Percentiles rank a stretch among this genome's conserved stretches.
phyloP scores from a whole-genome alignment of 2,888 invertebrate species.

The Chalcosyrphus nemorum region DNA sequence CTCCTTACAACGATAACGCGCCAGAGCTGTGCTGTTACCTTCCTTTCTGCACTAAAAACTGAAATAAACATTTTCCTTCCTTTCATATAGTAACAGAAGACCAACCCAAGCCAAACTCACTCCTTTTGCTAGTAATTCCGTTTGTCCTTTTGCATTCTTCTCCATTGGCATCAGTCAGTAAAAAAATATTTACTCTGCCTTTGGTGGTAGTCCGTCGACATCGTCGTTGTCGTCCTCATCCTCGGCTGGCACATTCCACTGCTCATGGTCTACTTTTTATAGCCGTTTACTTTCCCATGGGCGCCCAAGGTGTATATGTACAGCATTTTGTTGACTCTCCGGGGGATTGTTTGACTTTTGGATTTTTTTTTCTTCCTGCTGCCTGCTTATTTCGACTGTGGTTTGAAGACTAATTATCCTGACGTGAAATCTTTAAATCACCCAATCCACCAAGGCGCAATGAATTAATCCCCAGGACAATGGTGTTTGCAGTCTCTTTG shows the following conservation, averaged over 20 bases:
- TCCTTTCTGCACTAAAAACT: conserved; percentile 57
- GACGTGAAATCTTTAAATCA: conserved; percentile 69
- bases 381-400: conserved; percentile 13
- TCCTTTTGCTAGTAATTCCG: conserved; percentile 55
- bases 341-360: conserved; percentile 53
- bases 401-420: conserved; percentile 68
- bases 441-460: conserved; percentile 63
- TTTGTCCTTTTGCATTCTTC: conserved; percentile 51
- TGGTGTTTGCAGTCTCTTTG: conserved; percentile 40
- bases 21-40: neutral
- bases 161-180: conserved; percentile 4
- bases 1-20: neutral
- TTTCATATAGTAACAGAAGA: conserved; percentile 34
- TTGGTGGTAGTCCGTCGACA: conserved; percentile 38
- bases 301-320: conserved; percentile 46
- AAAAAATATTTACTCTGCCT: conserved; percentile 25
- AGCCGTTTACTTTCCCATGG: conserved; percentile 12
- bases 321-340: conserved; percentile 57
- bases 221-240: conserved; percentile 18
- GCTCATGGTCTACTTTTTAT: conserved; percentile 51
- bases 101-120: neutral
- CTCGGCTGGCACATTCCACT: too few species aligned
- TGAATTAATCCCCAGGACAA: conserved; percentile 69
- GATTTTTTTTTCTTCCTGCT: conserved; percentile 30
- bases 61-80: conserved; percentile 58